Conservation (phyloP, 2,797 vertebrate species). For the Paguma larvata region DNA sequence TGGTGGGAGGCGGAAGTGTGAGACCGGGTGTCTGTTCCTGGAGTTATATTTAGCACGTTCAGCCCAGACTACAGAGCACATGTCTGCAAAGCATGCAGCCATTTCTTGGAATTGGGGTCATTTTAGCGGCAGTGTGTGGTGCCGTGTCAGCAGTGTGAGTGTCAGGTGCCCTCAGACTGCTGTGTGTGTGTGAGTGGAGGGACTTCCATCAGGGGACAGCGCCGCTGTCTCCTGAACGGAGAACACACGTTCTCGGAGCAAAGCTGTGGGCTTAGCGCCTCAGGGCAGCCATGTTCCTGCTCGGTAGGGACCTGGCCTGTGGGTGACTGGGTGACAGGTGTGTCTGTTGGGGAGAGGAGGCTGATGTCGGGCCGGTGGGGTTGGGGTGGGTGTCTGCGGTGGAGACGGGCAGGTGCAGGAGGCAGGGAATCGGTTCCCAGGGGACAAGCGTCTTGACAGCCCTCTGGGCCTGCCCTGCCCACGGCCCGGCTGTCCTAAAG, state of each 20-base stretch:
- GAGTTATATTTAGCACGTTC: not conserved
- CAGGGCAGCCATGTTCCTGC: not conserved
- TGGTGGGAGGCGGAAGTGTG: not conserved
- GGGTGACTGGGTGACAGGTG: fast-evolving
- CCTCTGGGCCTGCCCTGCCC: too few species aligned
- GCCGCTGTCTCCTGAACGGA: fast-evolving
- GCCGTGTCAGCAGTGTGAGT: not conserved
- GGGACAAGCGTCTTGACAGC: not conserved
- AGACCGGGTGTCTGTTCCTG: not conserved
- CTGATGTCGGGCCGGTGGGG: not conserved
- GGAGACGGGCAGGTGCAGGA: not conserved
- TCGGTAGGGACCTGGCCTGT: fast-evolving
- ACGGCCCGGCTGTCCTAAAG: not conserved
- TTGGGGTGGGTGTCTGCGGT: not conserved
- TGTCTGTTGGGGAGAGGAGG: not conserved
- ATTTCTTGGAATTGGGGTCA: not conserved
- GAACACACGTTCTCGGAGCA: fast-evolving
- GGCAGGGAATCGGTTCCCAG: not conserved
- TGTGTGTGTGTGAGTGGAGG: not conserved
- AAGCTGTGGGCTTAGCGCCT: not conserved
- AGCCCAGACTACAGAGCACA: not conserved
- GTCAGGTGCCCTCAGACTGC: not conserved
- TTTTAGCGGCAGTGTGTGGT: not conserved
- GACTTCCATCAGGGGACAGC: not conserved
- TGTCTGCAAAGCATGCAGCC: not conserved